phyloP scores from a whole-genome alignment of 2,888 invertebrate genomes.

The Orthosia gothica region DNA sequence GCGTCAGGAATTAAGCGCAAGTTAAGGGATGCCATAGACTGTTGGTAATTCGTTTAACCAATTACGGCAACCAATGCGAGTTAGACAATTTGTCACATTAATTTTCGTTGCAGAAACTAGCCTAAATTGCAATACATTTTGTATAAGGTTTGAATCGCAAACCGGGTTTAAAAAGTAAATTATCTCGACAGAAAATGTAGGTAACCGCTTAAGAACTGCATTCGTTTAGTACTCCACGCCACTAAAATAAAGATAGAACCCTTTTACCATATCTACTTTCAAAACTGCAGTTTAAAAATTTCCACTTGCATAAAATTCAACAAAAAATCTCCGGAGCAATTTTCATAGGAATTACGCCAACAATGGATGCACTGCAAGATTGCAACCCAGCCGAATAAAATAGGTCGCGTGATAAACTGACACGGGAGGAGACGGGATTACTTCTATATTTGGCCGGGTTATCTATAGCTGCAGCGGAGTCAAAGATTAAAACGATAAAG shows the following conservation, averaged over 20 bases:
- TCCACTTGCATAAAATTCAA: slow-evolving; percentile 26
- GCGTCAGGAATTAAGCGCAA: no score
- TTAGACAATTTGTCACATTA: no score
- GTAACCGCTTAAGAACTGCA: slow-evolving; percentile 9
- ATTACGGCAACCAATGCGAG: no score
- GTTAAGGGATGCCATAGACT: no score
- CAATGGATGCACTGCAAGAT: slow-evolving; percentile 70
- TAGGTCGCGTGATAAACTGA: slow-evolving; percentile 83
- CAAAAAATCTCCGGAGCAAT: slow-evolving; percentile 45
- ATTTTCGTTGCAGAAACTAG: no score
- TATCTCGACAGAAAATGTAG: not conserved
- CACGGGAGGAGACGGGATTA: slow-evolving; percentile 82
- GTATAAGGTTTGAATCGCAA: not conserved
- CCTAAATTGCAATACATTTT: no score
- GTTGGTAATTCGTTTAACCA: no score
- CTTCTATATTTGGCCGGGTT: slow-evolving; percentile 89
- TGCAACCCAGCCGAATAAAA: slow-evolving; percentile 77
- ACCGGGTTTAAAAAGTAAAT: not conserved
- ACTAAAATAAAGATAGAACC: slow-evolving; percentile 23
- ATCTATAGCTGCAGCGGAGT: slow-evolving; percentile 79
- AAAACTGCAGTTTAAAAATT: slow-evolving; percentile 47
- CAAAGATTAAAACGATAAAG: slow-evolving; percentile 69
- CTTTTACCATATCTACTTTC: slow-evolving; percentile 28
- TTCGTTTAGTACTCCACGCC: slow-evolving; percentile 7
- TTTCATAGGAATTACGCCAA: slow-evolving; percentile 49